A percentile compares a stretch with the other conserved stretches of the same genome.
phyloP scores from a whole-genome alignment of 2,888 invertebrate genomes.

The Heliconius ismenius region DNA sequence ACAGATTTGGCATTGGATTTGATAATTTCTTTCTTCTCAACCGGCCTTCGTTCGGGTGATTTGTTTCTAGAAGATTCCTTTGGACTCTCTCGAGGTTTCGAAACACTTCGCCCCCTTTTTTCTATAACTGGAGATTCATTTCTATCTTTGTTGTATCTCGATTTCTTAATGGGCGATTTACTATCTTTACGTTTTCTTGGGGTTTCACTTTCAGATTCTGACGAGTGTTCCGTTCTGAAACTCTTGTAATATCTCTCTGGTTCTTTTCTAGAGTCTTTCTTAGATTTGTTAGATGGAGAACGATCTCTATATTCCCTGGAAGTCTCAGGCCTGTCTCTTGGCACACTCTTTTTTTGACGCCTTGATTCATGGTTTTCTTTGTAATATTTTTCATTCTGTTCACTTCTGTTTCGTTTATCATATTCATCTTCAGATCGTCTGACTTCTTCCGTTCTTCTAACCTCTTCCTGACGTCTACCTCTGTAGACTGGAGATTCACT shows the following conservation, averaged over 20 bases:
- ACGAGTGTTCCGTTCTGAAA: conserved; percentile 53
- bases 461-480: conserved; percentile 51
- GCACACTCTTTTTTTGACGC: conserved; percentile 53
- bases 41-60: conserved; percentile 49
- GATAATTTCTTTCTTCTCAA: conserved; percentile 57
- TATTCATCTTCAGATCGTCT: conserved; percentile 54
- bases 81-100: conserved; percentile 38
- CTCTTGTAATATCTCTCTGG: conserved; percentile 59
- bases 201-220: conserved; percentile 63
- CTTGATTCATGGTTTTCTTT: conserved; percentile 48
- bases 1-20: conserved; percentile 52
- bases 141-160: conserved; percentile 55
- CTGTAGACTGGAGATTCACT: conserved; percentile 57
- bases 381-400: conserved; percentile 41
- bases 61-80: conserved; percentile 50
- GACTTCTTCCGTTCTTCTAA: conserved; percentile 52
- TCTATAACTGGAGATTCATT: conserved; percentile 52
- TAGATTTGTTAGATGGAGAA: conserved; percentile 49
- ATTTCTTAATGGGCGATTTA: conserved; percentile 53
- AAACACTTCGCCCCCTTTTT: conserved; percentile 56
- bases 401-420: conserved; percentile 52
- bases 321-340: conserved; percentile 57
- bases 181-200: conserved; percentile 51
- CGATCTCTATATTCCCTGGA: conserved; percentile 59
- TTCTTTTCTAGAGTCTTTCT: conserved; percentile 45